A percentile compares a stretch with the other conserved stretches of the same genome.
Evolutionary conservation across 2,888 invertebrate genomes (phyloP).

Genomic region (Blomia tropicalis): DNA sequence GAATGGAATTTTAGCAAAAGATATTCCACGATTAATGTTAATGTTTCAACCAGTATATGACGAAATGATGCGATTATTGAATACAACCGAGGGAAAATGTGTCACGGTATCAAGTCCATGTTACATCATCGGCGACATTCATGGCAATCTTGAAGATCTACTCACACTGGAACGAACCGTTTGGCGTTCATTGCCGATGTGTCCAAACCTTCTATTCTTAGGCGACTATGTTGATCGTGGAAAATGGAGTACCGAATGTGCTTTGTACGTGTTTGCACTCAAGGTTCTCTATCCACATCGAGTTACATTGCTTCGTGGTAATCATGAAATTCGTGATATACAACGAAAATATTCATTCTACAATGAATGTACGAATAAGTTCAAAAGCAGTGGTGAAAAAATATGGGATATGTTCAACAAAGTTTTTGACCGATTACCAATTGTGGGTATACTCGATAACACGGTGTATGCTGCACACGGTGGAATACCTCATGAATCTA

Average conservation of each 20-base stretch:
- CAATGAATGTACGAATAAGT: slow-evolving; percentile 52
- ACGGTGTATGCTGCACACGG: slow-evolving; percentile 63
- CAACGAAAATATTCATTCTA: slow-evolving; percentile 57
- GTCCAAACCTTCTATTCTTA: slow-evolving; percentile 50
- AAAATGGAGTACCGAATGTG: slow-evolving; percentile 45
- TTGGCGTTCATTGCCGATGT: slow-evolving; percentile 53
- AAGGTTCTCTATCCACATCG: slow-evolving; percentile 51
- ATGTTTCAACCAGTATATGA: slow-evolving; percentile 39
- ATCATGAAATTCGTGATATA: slow-evolving; percentile 52
- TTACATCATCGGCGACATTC: slow-evolving; percentile 49
- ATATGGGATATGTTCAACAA: slow-evolving; percentile 54
- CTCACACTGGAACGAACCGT: slow-evolving; percentile 46
- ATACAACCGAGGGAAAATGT: slow-evolving; percentile 41
- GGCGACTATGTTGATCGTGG: slow-evolving; percentile 65
- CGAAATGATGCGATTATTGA: slow-evolving; percentile 40
- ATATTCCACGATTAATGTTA: neutral
- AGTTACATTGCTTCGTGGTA: slow-evolving; percentile 50
- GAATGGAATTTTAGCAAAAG: slow-evolving; percentile 10
- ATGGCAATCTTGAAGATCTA: slow-evolving; percentile 49
- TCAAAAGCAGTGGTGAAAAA: slow-evolving; percentile 47
- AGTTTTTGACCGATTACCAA: slow-evolving; percentile 53
- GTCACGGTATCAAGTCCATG: slow-evolving; percentile 43
- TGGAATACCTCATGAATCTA: slow-evolving; percentile 48
- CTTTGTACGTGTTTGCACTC: slow-evolving; percentile 48
- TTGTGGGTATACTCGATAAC: slow-evolving; percentile 56